phyloP scores from a whole-genome alignment of 2,797 vertebrate genomes.

The Aldrovandia affinis region DNA sequence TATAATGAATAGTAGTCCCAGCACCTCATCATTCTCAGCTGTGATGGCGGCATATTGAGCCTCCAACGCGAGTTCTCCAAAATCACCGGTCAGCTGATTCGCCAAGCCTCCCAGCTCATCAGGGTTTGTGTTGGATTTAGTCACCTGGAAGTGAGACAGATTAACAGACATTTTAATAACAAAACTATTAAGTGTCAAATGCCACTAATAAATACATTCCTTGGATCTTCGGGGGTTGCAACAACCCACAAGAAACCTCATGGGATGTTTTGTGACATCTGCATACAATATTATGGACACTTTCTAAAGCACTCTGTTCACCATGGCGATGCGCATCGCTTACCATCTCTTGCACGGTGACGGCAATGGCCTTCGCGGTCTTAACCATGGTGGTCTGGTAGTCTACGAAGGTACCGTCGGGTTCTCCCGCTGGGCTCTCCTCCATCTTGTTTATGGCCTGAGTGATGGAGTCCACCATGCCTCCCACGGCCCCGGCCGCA shows the following conservation, averaged over 20 bases:
- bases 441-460: conserved; percentile 95
- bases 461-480: conserved; percentile 96
- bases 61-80: conserved; percentile 87
- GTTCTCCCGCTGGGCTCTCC: conserved; percentile 81
- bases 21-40: conserved; percentile 91
- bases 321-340: conserved; percentile 35
- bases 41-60: conserved; percentile 92
- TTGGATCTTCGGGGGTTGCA: neutral
- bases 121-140: conserved; percentile 93
- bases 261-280: neutral
- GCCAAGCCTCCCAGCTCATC: conserved; percentile 92
- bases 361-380: conserved; percentile 95
- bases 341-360: conserved; percentile 98
- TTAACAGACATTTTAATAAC: neutral
- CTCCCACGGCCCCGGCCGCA: conserved; percentile 90
- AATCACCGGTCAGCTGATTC: conserved; percentile 93
- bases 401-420: conserved; percentile 95
- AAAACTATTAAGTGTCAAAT: neutral
- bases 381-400: conserved; percentile 99
- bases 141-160: conserved; percentile 77
- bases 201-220: neutral
- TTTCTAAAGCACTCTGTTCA: neutral
- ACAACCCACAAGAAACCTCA: neutral
- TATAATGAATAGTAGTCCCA: neutral
- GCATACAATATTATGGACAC: neutral